Conservation (phyloP, 1,140 invertebrate genomes). For the Apis mellifera region Amel_HAv3.1 CM009942.2:4541001-4541500, state of each 20-base stretch:
- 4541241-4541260: slow-evolving; percentile 36
- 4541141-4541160: slow-evolving; percentile 55
- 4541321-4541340: slow-evolving; percentile 76
- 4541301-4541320: slow-evolving; percentile 79
- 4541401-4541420: slow-evolving; percentile 1
- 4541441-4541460: background rate
- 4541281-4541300: slow-evolving; percentile 76
- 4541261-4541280: slow-evolving; percentile 48
- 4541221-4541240: slow-evolving; percentile 47
- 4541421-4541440: background rate
- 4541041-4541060: slow-evolving; percentile 9
- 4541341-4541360: slow-evolving; percentile 66
- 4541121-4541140: slow-evolving; percentile 22
- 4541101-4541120: background rate
- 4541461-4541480: background rate
- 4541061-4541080: background rate
- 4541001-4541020: background rate
- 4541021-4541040: slow-evolving; percentile 21
- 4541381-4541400: background rate
- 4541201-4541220: slow-evolving; percentile 44
- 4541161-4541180: slow-evolving; percentile 69
- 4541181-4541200: slow-evolving; percentile 67
- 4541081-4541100: slow-evolving; percentile 27
- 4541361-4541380: slow-evolving; percentile 51
- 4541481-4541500: slow-evolving; percentile 19